Base-by-base conservation (phyloP, 2,797 vertebrate species). In the Macropodus opercularis region DNA sequence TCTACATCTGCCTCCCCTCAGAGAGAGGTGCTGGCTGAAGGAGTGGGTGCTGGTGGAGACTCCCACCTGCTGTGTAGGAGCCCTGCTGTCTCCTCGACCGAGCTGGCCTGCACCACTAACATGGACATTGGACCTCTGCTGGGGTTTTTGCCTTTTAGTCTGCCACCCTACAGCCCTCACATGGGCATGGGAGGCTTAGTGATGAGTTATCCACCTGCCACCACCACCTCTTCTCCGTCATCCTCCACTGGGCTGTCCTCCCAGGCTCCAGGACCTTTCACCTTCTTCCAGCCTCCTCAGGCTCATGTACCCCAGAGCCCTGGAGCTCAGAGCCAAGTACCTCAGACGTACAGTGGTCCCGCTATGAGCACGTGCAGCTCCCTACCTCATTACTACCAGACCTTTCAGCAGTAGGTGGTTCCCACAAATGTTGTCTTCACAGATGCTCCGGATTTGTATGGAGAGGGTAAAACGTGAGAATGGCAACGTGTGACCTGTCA, bases 331-430 rank as follows among this genome's bases (percentile, higher is more conserved):
- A 91, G 89, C 83, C 92, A 93, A 93, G 86, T 96, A 92, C 94
- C 96, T 91, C 95, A 95, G 18, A 92, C 96, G 27, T 98, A 96
- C 90, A 94, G 93, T 73, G 93, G 93, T 78, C 91, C 95, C 75
- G 91, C 93, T 89, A 88, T 96, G 91, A 95, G 93, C 85, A 93
- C 94, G 74, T 94, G 95, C 74, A 95, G 83, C 85, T 75, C 96
- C 32, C 93, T 98, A 94, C 96, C 97, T 87, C 95, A 96, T 81
- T 98, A 98, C 87, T 97, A 98, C 89, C 97, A 98, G 92, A 95
- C 97, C 7, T 98, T 98, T 90, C 97, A 97, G 66, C 91, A 93
- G 79, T 92, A 78, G 84, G 67, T 74, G 63, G 14, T 58, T 44
- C 62, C 44, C 17, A 40, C 42, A 76, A 47, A 63, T 2, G 22